Evolutionary conservation across 2,797 vertebrate genomes (phyloP).

Genomic region (Cyprinella venusta): DNA sequence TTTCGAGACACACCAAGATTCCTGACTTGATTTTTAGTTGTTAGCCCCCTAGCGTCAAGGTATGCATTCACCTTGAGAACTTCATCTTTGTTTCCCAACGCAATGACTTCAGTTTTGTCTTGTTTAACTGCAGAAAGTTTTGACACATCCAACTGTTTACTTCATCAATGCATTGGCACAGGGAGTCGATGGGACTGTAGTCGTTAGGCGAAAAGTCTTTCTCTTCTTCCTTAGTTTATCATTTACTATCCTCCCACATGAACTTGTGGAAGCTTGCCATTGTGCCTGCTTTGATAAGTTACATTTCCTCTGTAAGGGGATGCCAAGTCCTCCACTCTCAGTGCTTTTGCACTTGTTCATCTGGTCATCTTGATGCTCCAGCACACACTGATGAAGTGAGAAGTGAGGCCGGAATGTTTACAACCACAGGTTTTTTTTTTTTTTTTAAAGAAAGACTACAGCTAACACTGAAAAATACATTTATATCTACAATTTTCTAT

Average conservation of each 20-base stretch:
- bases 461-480: background rate
- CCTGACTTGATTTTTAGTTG: too few species aligned
- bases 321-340: slow-evolving; percentile 2
- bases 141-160: too few species aligned
- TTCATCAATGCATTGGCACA: too few species aligned
- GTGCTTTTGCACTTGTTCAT: slow-evolving; percentile 38
- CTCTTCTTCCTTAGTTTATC: slow-evolving; percentile 61
- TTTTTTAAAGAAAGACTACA: slow-evolving; percentile 31
- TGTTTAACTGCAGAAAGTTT: too few species aligned
- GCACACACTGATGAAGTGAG: slow-evolving; percentile 21
- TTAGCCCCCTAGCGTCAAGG: too few species aligned
- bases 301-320: slow-evolving; percentile 7
- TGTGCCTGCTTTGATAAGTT: slow-evolving; percentile 25
- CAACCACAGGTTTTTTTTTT: slow-evolving; percentile 46
- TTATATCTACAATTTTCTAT: background rate
- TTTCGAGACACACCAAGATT: too few species aligned
- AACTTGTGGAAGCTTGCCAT: background rate
- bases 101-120: too few species aligned
- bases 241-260: slow-evolving; percentile 18
- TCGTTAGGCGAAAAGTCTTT: too few species aligned
- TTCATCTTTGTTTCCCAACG: too few species aligned
- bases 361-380: slow-evolving; percentile 6
- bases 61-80: too few species aligned
- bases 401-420: slow-evolving; percentile 18
- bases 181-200: too few species aligned